Evolutionary conservation across 2,113 vertebrate species (phyloP).

Genomic region (Heterocephalus glaber): DNA sequence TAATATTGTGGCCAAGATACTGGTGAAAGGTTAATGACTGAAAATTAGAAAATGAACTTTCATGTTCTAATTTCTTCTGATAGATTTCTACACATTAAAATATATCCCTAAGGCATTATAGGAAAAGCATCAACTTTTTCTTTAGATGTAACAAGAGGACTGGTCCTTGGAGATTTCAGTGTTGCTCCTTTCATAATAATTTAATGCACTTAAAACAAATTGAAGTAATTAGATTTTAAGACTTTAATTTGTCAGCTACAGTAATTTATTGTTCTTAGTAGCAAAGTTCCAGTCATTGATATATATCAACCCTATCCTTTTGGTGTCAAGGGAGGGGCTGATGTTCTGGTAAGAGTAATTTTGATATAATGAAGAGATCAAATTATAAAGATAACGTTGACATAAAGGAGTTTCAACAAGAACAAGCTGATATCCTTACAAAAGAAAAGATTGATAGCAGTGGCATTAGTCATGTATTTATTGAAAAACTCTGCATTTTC

Average conservation of each 20-base stretch:
- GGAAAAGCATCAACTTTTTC: neutral
- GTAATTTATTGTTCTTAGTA: slow-evolving; percentile 73
- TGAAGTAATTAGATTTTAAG: slow-evolving; percentile 70
- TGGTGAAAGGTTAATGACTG: neutral
- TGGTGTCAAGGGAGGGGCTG: slow-evolving; percentile 50
- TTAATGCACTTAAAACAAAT: slow-evolving; percentile 62
- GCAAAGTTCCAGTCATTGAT: slow-evolving; percentile 43
- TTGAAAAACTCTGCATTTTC: neutral
- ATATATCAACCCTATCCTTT: slow-evolving; percentile 52
- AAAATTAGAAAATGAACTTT: slow-evolving; percentile 31
- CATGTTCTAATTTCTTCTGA: neutral
- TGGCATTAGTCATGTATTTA: neutral
- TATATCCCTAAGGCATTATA: slow-evolving; percentile 2
- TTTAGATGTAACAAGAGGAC: slow-evolving; percentile 4
- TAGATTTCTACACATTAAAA: slow-evolving; percentile 11
- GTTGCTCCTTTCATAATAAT: slow-evolving; percentile 55
- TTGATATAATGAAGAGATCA: slow-evolving; percentile 45
- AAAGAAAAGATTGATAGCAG: neutral
- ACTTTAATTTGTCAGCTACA: slow-evolving; percentile 62
- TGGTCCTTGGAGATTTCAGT: slow-evolving; percentile 41
- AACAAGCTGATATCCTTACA: neutral
- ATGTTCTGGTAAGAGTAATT: slow-evolving; percentile 61
- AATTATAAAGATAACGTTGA: slow-evolving; percentile 66
- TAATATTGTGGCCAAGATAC: neutral
- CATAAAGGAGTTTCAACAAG: slow-evolving; percentile 7